Evolutionary conservation across 1,140 invertebrate genomes (phyloP).

Genomic region (Zaprionus lachaisei): DNA sequence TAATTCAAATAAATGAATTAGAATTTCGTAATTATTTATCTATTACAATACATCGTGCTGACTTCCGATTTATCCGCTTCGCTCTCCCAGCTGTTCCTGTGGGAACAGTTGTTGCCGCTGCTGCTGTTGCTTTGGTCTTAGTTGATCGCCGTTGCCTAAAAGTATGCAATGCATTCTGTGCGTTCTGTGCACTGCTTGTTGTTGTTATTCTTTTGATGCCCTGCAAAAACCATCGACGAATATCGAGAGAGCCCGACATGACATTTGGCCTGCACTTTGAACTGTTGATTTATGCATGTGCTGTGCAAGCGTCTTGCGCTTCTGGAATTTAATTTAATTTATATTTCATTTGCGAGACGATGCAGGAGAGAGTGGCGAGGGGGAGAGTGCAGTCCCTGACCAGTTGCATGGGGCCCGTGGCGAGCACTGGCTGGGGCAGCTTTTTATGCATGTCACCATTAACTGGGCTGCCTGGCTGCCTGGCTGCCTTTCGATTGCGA

Average conservation of each 20-base stretch:
- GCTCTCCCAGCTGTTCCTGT: neutral
- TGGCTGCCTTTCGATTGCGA: constrained; percentile 15
- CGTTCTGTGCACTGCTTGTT: neutral
- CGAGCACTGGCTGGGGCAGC: constrained; percentile 22
- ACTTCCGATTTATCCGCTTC: neutral
- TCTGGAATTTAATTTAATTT: constrained; percentile 79
- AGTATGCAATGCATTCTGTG: constrained; percentile 30
- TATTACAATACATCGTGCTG: neutral
- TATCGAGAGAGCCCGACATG: constrained; percentile 35
- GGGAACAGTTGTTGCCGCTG: neutral
- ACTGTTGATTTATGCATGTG: constrained; percentile 63
- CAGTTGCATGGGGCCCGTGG: constrained; percentile 1
- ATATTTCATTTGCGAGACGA: constrained; percentile 63
- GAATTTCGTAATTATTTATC: neutral
- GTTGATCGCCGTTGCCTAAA: constrained; percentile 31
- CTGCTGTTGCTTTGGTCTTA: neutral
- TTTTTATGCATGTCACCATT: constrained; percentile 73
- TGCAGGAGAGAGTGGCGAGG: neutral
- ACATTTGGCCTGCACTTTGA: constrained; percentile 59
- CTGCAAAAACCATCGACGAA: constrained; percentile 29
- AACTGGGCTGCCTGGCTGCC: constrained; percentile 56
- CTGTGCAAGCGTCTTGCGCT: constrained; percentile 48
- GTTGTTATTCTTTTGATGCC: constrained; percentile 4
- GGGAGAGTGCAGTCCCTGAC: constrained; percentile 20
- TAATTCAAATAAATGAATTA: neutral